Evolutionary conservation across 2,113 vertebrate species (phyloP).

Genomic region (Choloepus hoffmanni): DNA sequence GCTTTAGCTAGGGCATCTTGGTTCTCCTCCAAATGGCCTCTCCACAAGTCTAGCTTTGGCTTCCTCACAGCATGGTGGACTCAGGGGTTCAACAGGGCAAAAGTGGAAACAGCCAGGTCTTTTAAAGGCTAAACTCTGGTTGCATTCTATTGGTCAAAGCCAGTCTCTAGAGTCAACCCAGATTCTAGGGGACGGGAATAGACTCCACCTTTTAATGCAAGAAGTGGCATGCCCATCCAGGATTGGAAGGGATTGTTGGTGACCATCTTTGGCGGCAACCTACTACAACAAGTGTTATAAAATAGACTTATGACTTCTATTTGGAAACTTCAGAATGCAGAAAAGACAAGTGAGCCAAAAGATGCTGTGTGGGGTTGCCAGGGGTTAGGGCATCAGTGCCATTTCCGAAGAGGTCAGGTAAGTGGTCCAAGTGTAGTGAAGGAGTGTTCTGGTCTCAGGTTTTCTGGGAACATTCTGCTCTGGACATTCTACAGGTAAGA

Average conservation of each 20-base stretch:
- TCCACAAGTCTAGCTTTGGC: neutral
- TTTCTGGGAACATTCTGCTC: neutral
- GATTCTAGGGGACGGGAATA: neutral
- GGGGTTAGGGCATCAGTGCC: neutral
- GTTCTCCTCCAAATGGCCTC: neutral
- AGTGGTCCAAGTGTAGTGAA: neutral
- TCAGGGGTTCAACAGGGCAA: neutral
- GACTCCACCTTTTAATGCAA: neutral
- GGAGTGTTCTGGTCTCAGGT: neutral
- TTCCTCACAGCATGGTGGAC: neutral
- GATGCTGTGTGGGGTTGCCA: neutral
- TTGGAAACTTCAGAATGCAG: neutral
- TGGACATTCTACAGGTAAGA: neutral
- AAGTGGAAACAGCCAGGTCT: neutral
- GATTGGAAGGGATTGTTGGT: neutral
- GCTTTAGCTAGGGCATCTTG: rapidly evolving
- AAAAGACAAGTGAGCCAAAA: neutral
- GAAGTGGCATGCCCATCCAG: neutral
- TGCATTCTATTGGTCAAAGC: neutral
- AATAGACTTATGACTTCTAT: neutral
- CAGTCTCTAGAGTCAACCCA: neutral
- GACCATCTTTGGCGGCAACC: neutral
- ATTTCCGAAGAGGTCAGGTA: neutral
- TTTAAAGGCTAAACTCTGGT: neutral
- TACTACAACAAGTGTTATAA: neutral